Conservation (phyloP, 2,113 vertebrate species). For the Nycticebus coucang region DNA sequence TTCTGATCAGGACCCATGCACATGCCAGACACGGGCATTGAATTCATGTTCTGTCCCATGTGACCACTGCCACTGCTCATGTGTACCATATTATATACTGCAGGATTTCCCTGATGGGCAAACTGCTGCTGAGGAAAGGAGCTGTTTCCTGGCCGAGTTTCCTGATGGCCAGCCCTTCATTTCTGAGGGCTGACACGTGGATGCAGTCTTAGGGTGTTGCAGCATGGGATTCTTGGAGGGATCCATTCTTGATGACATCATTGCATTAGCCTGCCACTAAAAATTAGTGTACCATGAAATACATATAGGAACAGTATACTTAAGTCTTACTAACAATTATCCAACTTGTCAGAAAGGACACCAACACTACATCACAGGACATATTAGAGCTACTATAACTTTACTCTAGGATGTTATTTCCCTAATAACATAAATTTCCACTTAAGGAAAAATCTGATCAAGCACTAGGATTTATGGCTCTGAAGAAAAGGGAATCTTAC, state of each 20-base stretch:
- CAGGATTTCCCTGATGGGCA: constrained; percentile 89
- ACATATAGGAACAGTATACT: background rate
- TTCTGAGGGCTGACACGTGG: constrained; percentile 93
- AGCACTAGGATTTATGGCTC: background rate
- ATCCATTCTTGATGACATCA: constrained; percentile 92
- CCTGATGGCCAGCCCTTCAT: constrained; percentile 97
- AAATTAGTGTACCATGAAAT: constrained; percentile 34
- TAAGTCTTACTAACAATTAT: constrained; percentile 45
- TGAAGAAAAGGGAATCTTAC: constrained; percentile 30
- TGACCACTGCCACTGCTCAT: constrained; percentile 89
- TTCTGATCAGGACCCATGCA: constrained; percentile 95
- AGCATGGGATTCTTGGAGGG: constrained; percentile 91
- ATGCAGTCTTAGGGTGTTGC: constrained; percentile 91
- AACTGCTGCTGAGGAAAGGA: constrained; percentile 95
- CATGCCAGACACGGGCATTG: constrained; percentile 92
- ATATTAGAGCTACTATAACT: constrained; percentile 27
- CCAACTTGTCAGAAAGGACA: constrained; percentile 11
- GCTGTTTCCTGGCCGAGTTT: constrained; percentile 91
- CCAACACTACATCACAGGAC: background rate
- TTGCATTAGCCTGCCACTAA: too few relatives aligned
- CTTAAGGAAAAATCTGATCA: constrained; percentile 42
- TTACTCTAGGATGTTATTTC: constrained; percentile 41
- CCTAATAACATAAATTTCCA: constrained; percentile 13
- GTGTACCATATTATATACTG: constrained; percentile 92
- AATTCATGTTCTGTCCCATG: constrained; percentile 86